Evolutionary conservation across 2,888 invertebrate species (phyloP).

Genomic region (Noctua janthina): DNA sequence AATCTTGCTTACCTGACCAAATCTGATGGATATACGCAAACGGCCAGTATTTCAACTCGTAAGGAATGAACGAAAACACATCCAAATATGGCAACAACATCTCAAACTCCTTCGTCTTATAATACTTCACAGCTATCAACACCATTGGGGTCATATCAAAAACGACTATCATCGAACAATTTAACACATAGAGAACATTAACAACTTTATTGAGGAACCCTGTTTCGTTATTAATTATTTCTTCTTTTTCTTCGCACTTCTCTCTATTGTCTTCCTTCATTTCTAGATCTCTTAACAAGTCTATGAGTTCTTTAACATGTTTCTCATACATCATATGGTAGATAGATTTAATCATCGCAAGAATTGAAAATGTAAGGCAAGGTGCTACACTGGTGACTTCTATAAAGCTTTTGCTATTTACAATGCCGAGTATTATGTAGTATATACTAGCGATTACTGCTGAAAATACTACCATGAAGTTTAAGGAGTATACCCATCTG

Average conservation of each 20-base stretch:
- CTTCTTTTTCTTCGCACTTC: constrained; percentile 53
- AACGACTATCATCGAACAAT: constrained; percentile 69
- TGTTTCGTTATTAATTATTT: constrained; percentile 64
- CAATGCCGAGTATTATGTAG: constrained; percentile 63
- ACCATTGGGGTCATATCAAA: constrained; percentile 72
- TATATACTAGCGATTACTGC: constrained; percentile 60
- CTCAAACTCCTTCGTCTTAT: constrained; percentile 69
- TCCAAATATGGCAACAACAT: constrained; percentile 74
- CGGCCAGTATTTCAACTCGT: constrained; percentile 72
- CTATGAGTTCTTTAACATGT: constrained; percentile 61
- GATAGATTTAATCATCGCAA: constrained; percentile 67
- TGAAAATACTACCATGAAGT: constrained; percentile 66
- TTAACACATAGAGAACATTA: constrained; percentile 68
- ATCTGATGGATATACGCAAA: constrained; percentile 74
- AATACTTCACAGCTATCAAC: constrained; percentile 71
- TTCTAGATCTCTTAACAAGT: constrained; percentile 65
- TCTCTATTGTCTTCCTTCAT: constrained; percentile 51
- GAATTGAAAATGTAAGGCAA: constrained; percentile 65
- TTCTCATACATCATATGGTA: constrained; percentile 62
- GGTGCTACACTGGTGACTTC: constrained; percentile 72
- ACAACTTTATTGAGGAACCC: constrained; percentile 67
- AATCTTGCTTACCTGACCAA: constrained; percentile 72
- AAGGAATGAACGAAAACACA: constrained; percentile 72
- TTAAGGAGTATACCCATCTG: constrained; percentile 67
- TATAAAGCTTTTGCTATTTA: constrained; percentile 66